Percentiles rank a stretch among this genome's conserved stretches.
Evolutionary conservation across 1,140 invertebrate genomes (phyloP).

Genomic region (Micrasema minimum): DNA sequence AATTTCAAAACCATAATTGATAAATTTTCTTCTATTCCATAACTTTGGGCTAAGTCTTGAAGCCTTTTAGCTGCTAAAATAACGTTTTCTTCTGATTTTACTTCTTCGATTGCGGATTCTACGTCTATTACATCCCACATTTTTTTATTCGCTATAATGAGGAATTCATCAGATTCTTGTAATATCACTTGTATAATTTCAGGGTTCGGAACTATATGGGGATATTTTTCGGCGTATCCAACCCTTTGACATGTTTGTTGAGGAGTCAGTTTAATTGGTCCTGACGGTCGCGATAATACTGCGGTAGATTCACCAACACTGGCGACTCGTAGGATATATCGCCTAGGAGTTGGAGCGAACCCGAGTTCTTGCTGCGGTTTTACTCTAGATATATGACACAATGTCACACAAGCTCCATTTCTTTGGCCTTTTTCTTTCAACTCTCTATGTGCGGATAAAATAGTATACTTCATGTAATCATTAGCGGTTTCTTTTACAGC

Average conservation of each 20-base stretch:
- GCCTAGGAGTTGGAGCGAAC: slow-evolving; percentile 62
- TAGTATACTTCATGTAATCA: slow-evolving; percentile 86
- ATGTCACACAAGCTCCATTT: slow-evolving; percentile 75
- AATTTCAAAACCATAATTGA: slow-evolving; percentile 82
- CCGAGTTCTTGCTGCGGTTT: slow-evolving; percentile 65
- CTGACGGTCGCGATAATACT: slow-evolving; percentile 74
- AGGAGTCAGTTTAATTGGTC: slow-evolving; percentile 68
- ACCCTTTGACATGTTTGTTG: slow-evolving; percentile 70
- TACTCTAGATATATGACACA: slow-evolving; percentile 76
- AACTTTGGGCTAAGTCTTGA: slow-evolving; percentile 84
- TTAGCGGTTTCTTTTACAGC: slow-evolving; percentile 81
- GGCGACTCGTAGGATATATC: slow-evolving; percentile 75
- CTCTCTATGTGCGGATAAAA: slow-evolving; percentile 80
- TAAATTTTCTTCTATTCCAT: slow-evolving; percentile 82
- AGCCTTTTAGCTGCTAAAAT: slow-evolving; percentile 82
- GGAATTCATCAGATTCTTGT: slow-evolving; percentile 83
- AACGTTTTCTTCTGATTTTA: slow-evolving; percentile 77
- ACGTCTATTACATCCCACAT: slow-evolving; percentile 82
- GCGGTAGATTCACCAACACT: slow-evolving; percentile 78
- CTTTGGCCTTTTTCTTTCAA: slow-evolving; percentile 77
- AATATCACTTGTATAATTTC: slow-evolving; percentile 77
- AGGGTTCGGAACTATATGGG: slow-evolving; percentile 77
- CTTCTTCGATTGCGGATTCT: slow-evolving; percentile 79
- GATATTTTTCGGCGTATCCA: slow-evolving; percentile 73
- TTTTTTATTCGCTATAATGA: slow-evolving; percentile 82